These are phyloP conservation scores for Neomonachus schauinslandi DNA, from an alignment of 2,113 vertebrate genomes.

Conservation along the genomic window DNA sequence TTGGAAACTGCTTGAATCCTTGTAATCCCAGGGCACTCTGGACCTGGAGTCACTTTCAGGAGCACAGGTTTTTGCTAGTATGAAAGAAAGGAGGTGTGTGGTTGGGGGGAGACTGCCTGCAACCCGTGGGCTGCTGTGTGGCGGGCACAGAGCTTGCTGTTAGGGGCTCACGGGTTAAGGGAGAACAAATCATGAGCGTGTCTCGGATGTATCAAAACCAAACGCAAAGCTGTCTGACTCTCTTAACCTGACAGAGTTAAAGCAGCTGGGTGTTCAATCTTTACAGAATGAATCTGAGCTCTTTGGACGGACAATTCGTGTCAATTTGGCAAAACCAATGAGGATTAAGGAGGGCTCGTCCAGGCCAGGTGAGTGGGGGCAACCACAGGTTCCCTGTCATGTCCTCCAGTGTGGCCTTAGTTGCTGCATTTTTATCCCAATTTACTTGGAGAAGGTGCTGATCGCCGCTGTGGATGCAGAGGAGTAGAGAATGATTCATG, in stretches of 20 bases:
- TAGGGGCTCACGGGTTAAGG: neutral
- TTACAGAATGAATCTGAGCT: slow-evolving; percentile 97
- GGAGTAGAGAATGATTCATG: neutral
- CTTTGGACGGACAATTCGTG: slow-evolving; percentile 96
- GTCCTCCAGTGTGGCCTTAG: neutral
- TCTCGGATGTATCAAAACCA: neutral
- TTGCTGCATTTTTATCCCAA: neutral
- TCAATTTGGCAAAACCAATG: slow-evolving; percentile 98
- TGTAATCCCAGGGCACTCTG: neutral
- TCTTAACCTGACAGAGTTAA: neutral
- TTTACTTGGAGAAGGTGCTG: neutral
- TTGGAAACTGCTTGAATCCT: neutral
- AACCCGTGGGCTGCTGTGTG: neutral
- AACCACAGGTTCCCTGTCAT: neutral
- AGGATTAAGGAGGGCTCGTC: slow-evolving; percentile 98
- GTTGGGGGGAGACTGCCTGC: neutral
- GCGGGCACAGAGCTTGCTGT: neutral
- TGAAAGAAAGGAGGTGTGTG: neutral
- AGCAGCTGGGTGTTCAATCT: slow-evolving; percentile 30
- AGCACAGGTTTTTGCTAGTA: neutral
- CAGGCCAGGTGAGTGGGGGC: slow-evolving; percentile 90
- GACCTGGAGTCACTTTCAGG: neutral
- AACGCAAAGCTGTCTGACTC: neutral
- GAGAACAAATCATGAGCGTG: neutral
- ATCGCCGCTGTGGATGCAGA: neutral